These are phyloP conservation scores for Dinoponera quadriceps DNA, from an alignment of 1,140 invertebrate species.

Conservation along the genomic window DNA sequence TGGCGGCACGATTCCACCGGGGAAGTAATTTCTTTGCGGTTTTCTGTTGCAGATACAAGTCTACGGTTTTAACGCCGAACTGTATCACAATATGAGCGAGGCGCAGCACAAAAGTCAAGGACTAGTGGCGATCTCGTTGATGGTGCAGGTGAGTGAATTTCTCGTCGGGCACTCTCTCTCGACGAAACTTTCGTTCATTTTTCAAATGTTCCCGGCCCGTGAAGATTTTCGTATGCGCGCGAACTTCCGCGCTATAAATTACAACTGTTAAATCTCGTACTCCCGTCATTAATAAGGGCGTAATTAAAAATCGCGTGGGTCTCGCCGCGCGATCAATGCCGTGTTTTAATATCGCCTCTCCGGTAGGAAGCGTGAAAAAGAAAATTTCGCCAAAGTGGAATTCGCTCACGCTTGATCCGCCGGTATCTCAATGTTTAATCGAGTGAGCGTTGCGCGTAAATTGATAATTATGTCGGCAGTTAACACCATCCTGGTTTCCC, in stretches of 20 bases:
- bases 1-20: constrained; percentile 36
- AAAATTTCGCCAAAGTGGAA: neutral
- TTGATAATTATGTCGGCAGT: constrained; percentile 72
- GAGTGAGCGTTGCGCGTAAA: constrained; percentile 60
- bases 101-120: constrained; percentile 97
- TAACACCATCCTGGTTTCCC: constrained; percentile 54
- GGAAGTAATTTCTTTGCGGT: constrained; percentile 58
- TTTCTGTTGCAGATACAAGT: constrained; percentile 94
- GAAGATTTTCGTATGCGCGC: constrained; percentile 16
- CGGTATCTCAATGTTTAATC: constrained; percentile 53
- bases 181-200: constrained; percentile 43
- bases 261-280: constrained; percentile 18
- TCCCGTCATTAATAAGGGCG: constrained; percentile 30
- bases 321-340: neutral
- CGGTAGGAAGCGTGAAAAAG: neutral
- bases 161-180: neutral
- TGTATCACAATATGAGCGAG: constrained; percentile 98
- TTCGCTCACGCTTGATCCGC: neutral
- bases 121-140: constrained; percentile 95
- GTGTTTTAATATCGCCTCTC: neutral
- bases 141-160: constrained; percentile 92
- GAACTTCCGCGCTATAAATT: constrained; percentile 28
- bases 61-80: constrained; percentile 97
- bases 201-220: constrained; percentile 31
- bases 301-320: constrained; percentile 27